Base-by-base conservation (phyloP, 1,140 invertebrate species). In the Melanaphis sacchari region DNA sequence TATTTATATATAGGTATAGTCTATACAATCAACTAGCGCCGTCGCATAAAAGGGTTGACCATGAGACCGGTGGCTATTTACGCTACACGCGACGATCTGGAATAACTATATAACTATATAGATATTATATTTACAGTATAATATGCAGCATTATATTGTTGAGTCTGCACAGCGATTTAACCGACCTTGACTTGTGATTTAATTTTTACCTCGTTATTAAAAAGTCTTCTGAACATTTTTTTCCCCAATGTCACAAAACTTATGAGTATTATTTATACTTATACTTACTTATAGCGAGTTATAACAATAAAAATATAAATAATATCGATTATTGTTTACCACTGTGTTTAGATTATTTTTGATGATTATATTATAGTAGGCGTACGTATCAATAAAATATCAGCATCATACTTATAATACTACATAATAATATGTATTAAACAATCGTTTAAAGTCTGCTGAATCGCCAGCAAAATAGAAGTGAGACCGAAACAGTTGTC, bases 21-120 rank as follows among this genome's bases (percentile, higher is more conserved):
- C 38, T 59, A 91, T 46, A 40, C 41, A 91, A 82, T 82, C 66
- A 36, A 43, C 59, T 66, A 49, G 59, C 59, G 31, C 38, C 49
- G 89, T 31, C 49, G 8, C 89, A 85, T 40, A 84, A 54, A 40
- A 93, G 91, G 91, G 76, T 92, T 93, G 91, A 85, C 91, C 91
- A 40, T 93, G 76, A 93, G 36, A 93, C 91, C 66, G 22, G 36
- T 31, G 49, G 52, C 54, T 36, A 40, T 90, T 59, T 90, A 21
- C 24, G 26, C 40, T 40, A 84, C 36, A 38, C 36, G 36, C 36
- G 76, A 81, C 36, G 36, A 38, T 22, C 36, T 82, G 76, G 18
- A 82, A 82, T 82, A 82, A 82, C 59, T 76, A 76, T 76, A 82
- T 82, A 82, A 82, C 59, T 76, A 76, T 76, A 76, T 6, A 76